Conservation (phyloP, 2,797 vertebrate genomes). For the Phylloscopus collybita region DNA sequence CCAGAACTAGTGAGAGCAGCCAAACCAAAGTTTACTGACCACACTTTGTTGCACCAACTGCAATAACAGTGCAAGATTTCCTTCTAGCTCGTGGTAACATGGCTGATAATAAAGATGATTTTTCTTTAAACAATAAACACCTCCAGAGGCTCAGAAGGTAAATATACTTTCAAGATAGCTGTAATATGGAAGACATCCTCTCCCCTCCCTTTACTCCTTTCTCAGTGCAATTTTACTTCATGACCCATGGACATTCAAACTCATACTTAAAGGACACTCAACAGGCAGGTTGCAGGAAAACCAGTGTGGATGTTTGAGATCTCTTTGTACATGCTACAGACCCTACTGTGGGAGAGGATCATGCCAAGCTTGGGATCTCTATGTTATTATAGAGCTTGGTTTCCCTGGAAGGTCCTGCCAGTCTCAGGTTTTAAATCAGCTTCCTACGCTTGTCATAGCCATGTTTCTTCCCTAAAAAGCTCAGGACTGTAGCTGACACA, state of each 20-base stretch:
- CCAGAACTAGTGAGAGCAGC: not conserved
- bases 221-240: not conserved
- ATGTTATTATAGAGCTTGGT: not conserved
- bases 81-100: not conserved
- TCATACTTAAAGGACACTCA: not conserved
- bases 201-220: not conserved
- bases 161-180: not conserved
- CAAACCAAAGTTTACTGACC: not conserved
- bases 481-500: not conserved
- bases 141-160: not conserved
- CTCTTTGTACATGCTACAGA: not conserved
- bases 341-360: not conserved
- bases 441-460: not conserved
- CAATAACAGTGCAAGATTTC: not conserved
- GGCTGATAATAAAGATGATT: not conserved
- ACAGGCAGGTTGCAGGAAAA: not conserved
- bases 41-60: not conserved
- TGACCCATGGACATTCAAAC: not conserved
- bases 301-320: not conserved
- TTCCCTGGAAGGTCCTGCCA: not conserved
- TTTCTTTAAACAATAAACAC: not conserved
- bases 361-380: not conserved
- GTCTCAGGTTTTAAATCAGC: not conserved
- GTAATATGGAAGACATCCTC: not conserved
- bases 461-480: not conserved